Evolutionary conservation across 2,797 vertebrate genomes (phyloP).

Genomic region (Hydrocynus forskahlii): DNA sequence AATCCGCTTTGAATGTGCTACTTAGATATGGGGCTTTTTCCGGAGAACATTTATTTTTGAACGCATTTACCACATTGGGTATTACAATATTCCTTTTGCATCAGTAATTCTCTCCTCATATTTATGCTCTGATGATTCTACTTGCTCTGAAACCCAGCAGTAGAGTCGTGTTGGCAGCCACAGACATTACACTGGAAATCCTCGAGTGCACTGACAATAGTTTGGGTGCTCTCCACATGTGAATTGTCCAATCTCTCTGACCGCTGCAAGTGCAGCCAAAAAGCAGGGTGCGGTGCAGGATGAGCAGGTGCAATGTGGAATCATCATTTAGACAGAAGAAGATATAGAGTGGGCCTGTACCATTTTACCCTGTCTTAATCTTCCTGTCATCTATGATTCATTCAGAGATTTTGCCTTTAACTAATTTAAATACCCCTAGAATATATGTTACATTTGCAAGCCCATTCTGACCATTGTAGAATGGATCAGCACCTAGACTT

Average conservation of each 20-base stretch:
- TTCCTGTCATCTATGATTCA: background rate
- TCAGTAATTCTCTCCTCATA: slow-evolving; percentile 27
- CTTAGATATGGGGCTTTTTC: background rate
- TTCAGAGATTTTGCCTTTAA: background rate
- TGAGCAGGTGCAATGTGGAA: slow-evolving; percentile 54
- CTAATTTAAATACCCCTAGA: background rate
- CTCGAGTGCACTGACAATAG: slow-evolving; percentile 14
- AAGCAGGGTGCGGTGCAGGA: background rate
- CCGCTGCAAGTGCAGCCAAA: background rate
- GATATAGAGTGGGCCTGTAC: background rate
- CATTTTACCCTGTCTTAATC: background rate
- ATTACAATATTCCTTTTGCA: slow-evolving; percentile 13
- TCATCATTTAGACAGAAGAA: slow-evolving; percentile 45
- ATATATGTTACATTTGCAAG: background rate
- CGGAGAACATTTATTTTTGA: slow-evolving; percentile 31
- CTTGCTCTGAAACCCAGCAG: background rate
- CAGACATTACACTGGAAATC: slow-evolving; percentile 41
- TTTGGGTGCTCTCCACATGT: background rate
- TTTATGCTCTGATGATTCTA: slow-evolving; percentile 3
- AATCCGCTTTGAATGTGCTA: background rate
- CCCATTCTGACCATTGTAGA: background rate
- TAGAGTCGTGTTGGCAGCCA: slow-evolving; percentile 61
- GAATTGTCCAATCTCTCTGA: background rate
- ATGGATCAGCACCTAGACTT: background rate
- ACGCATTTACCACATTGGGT: slow-evolving; percentile 21